Base-by-base conservation (phyloP, 2,888 invertebrate species). In the Ormyrus labotus region DNA sequence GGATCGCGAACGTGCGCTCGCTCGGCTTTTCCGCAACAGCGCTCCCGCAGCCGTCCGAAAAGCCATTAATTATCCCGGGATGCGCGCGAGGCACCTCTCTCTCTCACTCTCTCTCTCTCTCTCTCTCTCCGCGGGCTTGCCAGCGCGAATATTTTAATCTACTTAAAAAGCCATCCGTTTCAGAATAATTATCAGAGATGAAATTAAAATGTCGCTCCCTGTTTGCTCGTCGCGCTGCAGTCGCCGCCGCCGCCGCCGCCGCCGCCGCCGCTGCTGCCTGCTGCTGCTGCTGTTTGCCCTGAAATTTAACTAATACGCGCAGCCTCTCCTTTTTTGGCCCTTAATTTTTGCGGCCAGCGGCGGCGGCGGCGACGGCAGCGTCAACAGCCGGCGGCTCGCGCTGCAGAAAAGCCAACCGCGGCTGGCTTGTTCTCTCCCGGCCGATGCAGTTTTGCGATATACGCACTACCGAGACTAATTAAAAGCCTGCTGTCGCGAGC, bases 91-190 rank as follows among this genome's bases (percentile, higher is more conserved):
- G 3, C 34, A 34, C 34, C 34, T 34, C 34, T 34, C 34, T 34
- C 34, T 34, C 34, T 34, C 34, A 4, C 34, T 34, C 34, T 1
- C 34, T 34, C 34, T 34, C 1, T 34, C 34, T 34, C 34, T 34
- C 34, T 34, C 34, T 34, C 34, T 4, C 34, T 34, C 34, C 34
- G 34, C 34, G 34, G 34, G 34, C 34, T 34, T 34, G 34, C 34
- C 34, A 34, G 34, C 34, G 34, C 34, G 34, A 61, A 51, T 61
- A 88, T 90, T 90, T 90, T 89, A 89, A 90, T 90, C 89, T 87
- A 88, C 88, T 90, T 89, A 89, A 90, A 90, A 90, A 89, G 89
- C 88, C 88, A 89, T 90, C 85, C 88, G 88, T 88, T 89, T 85
- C 85, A 85, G 87, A 86, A 88, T 90, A 89, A 90, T 90, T 89